These are phyloP conservation scores for Lucinisca nassula DNA, from an alignment of 2,888 invertebrate genomes.

Conservation along the genomic window DNA sequence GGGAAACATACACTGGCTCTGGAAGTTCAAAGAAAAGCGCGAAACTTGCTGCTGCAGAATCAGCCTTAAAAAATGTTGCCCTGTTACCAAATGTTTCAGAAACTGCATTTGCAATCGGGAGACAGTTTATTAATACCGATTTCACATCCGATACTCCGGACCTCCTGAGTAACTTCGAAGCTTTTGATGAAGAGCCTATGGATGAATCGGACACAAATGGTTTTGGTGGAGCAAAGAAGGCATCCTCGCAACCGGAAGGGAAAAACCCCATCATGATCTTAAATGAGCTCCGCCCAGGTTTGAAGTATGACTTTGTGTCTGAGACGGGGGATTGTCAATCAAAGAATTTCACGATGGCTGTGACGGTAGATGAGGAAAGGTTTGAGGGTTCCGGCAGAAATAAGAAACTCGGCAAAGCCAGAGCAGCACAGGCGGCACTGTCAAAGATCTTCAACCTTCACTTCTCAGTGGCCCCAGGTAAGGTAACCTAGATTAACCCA, in stretches of 20 bases:
- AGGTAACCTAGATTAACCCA: too few species aligned
- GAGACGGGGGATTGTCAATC: conserved; percentile 92
- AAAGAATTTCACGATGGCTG: conserved; percentile 93
- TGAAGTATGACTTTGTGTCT: conserved; percentile 88
- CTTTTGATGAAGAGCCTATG: conserved; percentile 1
- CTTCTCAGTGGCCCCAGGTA: conserved; percentile 81
- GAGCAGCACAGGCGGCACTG: conserved; percentile 95
- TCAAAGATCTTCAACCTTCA: conserved; percentile 84
- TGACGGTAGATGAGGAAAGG: conserved; percentile 83
- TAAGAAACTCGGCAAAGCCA: conserved; percentile 96
- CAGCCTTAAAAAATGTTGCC: conserved; percentile 82
- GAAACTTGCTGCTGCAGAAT: conserved; percentile 90
- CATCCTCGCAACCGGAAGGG: conserved; percentile 81
- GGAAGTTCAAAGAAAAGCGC: conserved; percentile 92
- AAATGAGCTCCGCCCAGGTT: conserved; percentile 95
- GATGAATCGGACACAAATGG: conserved; percentile 11
- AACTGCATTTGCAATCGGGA: conserved; percentile 88
- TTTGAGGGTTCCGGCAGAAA: conserved; percentile 96
- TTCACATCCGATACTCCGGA: conserved; percentile 89
- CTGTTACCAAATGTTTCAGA: conserved; percentile 89
- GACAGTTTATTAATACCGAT: conserved; percentile 87
- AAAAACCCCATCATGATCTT: conserved; percentile 94
- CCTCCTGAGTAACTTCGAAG: conserved; percentile 84
- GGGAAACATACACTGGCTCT: conserved; percentile 90
- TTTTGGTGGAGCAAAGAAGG: not conserved